Conservation (phyloP, 2,888 invertebrate genomes). For the Eristalis arbustorum region DNA sequence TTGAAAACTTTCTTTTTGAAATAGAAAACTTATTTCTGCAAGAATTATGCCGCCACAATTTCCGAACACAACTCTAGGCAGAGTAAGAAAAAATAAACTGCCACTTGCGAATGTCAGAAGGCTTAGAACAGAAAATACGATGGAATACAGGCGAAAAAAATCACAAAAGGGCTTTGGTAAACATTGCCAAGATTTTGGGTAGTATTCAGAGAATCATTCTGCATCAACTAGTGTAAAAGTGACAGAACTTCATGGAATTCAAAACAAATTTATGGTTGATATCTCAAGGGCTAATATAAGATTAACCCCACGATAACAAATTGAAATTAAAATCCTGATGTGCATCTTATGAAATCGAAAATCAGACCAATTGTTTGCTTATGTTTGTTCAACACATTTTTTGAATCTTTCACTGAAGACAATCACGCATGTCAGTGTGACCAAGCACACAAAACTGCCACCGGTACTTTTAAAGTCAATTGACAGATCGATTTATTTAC, state of each 20-base stretch:
- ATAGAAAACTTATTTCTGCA: not conserved
- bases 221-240: not conserved
- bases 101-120: conserved; percentile 32
- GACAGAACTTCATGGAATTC: too few relatives aligned
- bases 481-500: conserved; percentile 20
- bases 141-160: too few relatives aligned
- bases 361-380: too few relatives aligned
- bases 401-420: not conserved
- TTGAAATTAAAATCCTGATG: too few relatives aligned
- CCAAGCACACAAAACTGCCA: not conserved
- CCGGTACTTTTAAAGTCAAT: not conserved
- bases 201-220: not conserved
- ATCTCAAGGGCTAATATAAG: too few relatives aligned
- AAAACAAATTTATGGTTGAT: too few relatives aligned
- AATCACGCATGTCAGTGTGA: not conserved
- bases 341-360: too few relatives aligned
- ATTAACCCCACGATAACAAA: too few relatives aligned
- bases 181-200: not conserved
- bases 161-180: conserved; percentile 1
- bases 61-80: conserved; percentile 46
- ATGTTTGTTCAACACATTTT: too few relatives aligned
- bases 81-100: conserved; percentile 31
- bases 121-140: conserved; percentile 4
- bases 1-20: not conserved
- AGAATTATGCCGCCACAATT: conserved; percentile 56